A percentile compares a stretch with the other conserved stretches of the same genome.
phyloP scores from a whole-genome alignment of 2,113 vertebrate species.

The Dipodomys ordii region DNA sequence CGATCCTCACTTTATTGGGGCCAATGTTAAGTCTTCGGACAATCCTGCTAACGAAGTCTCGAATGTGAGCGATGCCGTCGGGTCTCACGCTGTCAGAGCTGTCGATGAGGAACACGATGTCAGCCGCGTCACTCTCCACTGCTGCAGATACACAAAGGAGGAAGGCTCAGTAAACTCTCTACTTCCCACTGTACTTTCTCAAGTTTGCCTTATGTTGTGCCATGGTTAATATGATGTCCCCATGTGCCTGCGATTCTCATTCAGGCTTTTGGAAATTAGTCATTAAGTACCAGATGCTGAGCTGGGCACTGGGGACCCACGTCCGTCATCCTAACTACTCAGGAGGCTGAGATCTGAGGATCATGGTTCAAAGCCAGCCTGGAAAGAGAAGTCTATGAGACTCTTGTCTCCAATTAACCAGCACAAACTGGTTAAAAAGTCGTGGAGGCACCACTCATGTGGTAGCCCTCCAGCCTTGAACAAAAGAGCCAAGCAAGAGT shows the following conservation, averaged over 20 bases:
- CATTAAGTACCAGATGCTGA: not conserved
- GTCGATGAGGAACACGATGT: constrained; percentile 97
- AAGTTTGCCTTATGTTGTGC: too few relatives aligned
- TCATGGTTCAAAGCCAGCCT: too few relatives aligned
- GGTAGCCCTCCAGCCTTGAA: too few relatives aligned
- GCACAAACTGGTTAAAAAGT: too few relatives aligned
- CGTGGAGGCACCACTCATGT: too few relatives aligned
- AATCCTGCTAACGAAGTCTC: constrained; percentile 93
- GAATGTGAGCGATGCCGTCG: constrained; percentile 90
- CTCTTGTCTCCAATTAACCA: too few relatives aligned
- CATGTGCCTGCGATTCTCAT: fast-evolving
- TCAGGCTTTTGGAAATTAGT: not conserved
- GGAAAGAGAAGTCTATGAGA: too few relatives aligned
- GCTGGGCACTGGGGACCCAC: not conserved
- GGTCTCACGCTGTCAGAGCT: constrained; percentile 89
- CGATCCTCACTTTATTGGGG: constrained; percentile 91
- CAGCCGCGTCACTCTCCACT: constrained; percentile 89
- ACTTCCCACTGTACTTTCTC: too few relatives aligned
- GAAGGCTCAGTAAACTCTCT: not conserved
- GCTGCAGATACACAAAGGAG: constrained; percentile 55
- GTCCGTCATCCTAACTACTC: too few relatives aligned
- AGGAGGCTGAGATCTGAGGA: too few relatives aligned
- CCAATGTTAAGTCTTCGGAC: constrained; percentile 91
- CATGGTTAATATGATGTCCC: fast-evolving
- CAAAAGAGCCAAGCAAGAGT: too few relatives aligned